Evolutionary conservation across 2,888 invertebrate genomes (phyloP), one percentile per base, ranked within the genome.

Genomic region (Mythimna ferrago): DNA sequence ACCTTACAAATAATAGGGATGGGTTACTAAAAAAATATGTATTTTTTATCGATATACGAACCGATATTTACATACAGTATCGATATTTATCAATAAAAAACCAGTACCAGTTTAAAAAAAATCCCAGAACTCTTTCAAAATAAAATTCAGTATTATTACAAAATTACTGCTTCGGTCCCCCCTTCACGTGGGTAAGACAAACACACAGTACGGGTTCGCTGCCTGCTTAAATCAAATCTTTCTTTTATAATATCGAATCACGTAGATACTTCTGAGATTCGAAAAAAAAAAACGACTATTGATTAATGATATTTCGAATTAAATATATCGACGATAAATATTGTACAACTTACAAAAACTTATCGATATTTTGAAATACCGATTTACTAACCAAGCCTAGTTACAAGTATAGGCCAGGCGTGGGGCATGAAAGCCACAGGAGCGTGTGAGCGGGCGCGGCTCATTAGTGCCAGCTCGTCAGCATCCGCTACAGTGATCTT

Each of bases 401-500:
- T n/a, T 73, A 70, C 73, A 57, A 60, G 69, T 72, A 66, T 67
- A 58, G 57, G 26, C 63, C 62, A 57, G 68, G 78, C 80, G 75
- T 83, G 78, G 62, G 77, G 80, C 83, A 76, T 85, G 81, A 82
- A 83, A 86, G 76, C 83, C 79, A 86, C 66, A 81, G 76, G 72
- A 82, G 87, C 88, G 88, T 84, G 81, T 85, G 81, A 85, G 75
- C 82, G 77, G 71, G 60, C 72, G 53, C 87, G 89, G 83, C 86
- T 88, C 86, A 85, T 84, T 88, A 84, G 81, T 71, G 82, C 86
- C 81, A 73, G 82, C 85, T 83, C 86, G 85, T 87, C 83, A 78
- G 81, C 76, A 79, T 78, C 75, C 74, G 85, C 77, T 79, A 77
- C 76, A 78, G 83, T 84, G 83, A 81, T 82, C 83, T 78, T 85